Conservation (phyloP, 2,113 vertebrate genomes). For the Sinosuthora webbiana region DNA sequence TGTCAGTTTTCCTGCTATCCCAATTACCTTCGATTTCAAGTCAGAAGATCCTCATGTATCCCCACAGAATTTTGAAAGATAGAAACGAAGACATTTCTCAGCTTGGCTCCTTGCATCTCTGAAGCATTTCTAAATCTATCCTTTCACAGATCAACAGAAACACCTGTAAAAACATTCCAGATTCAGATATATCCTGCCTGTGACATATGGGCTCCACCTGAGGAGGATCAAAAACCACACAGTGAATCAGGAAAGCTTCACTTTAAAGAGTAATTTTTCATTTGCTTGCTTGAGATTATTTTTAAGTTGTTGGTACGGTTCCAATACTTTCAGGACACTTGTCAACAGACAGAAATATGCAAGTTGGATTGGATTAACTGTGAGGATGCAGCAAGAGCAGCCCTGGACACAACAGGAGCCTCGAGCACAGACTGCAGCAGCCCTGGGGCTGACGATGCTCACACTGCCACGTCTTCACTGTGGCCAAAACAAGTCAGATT, state of each 20-base stretch:
- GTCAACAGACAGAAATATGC: constrained; percentile 20
- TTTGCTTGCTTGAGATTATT: background rate
- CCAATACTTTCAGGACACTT: background rate
- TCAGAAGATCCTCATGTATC: background rate
- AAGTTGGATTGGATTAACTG: background rate
- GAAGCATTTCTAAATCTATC: background rate
- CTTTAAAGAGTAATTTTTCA: background rate
- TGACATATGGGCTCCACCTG: background rate
- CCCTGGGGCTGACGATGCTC: background rate
- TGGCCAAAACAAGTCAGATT: background rate
- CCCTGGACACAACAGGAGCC: background rate
- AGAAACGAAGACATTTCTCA: background rate
- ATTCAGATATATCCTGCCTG: background rate
- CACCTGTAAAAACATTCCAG: background rate
- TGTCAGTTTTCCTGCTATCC: background rate
- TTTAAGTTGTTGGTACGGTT: constrained; percentile 14
- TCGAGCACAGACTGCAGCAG: background rate
- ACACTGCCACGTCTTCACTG: background rate
- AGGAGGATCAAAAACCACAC: background rate
- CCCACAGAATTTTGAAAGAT: background rate
- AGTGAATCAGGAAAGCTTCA: background rate
- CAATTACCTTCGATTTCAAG: background rate
- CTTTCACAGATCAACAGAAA: background rate
- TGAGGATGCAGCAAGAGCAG: background rate
- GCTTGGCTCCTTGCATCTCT: background rate